Base-by-base conservation (phyloP, 2,888 invertebrate genomes). In the Tiliacea citrago region DNA sequence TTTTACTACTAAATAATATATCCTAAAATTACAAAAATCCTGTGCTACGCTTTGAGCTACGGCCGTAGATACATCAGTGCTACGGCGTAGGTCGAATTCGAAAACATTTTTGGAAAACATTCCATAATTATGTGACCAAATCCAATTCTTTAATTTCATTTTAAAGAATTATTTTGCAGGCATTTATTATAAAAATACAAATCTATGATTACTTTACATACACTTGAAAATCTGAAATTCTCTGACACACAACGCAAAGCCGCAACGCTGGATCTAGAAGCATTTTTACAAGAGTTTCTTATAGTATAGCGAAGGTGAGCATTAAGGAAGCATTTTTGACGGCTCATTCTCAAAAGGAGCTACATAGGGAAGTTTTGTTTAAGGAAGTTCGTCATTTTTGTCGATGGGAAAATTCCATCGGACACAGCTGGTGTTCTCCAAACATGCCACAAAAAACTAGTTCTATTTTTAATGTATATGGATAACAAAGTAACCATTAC, bases 21-120 rank as follows among this genome's bases (percentile, higher is more conserved):
- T 49, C 12, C 0, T 13, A 29, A 21, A 29, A 21, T 49, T 29
- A 49, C 29, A 29, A 49, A 29, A 49, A 29, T 66, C 18, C 4
- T 12, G 5, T 21, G 9, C 18, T 63, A 49, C 62, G 18, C n/a
- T 8, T 21, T 13, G 1, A 29, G 24, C 58, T 65, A 75, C 65
- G 45, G 16, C 24, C 45, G 70, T 69, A 21, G 49, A 69, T 29
- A 8, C 8, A 16, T 0, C 1, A n/a, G 16, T 39, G 75, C 65
- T 75, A 75, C 75, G 75, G 16, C 73, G 61, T 73, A 61, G 73
- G 12, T 16, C 13, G 2, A 10, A 42, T 21, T 8, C 16, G 29
- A 10, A 6, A n/a, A 58, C 6, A 10, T 45, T 13, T 16, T 16
- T 29, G 0, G 12, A 24, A 12, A 62, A 2, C 3, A 18, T 16